Base-by-base conservation (phyloP, 2,113 vertebrate species). In the Bungarus multicinctus region DNA sequence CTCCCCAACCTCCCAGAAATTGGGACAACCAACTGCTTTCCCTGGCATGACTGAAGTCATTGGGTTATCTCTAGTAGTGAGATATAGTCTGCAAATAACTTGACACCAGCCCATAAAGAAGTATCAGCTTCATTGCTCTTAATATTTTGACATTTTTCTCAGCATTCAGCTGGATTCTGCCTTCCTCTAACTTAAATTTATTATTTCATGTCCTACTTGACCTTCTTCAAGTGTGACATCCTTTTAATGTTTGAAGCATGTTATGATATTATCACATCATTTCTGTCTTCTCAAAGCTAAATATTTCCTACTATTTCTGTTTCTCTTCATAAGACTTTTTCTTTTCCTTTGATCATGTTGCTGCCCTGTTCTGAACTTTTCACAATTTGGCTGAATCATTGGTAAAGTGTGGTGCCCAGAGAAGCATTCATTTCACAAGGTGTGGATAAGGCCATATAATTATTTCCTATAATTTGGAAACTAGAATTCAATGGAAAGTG, bases 401-500 rank as follows among this genome's bases (percentile, higher is more conserved):
- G 9, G 18, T 43, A 81, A 43, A 81, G 7, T 20, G 20, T 81
- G 20, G 74, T 43, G 74, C 74, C 74, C 7, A 20, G 74, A 81
- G 16, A 81, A 81, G 74, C 74, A 39, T 81, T 81, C 34, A 81
- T 39, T 81, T 81, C 74, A 81, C 18, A 81, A 81, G 34, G 69
- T 39, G 16, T 18, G 34, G 18, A 39, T 81, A 39, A 81, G 34
- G 74, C 74, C 74, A 81, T 6, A 81, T 81, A 81, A 81, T 81
- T 81, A 43, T 81, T 81, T 81, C 74, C 74, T 81, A 43, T 81
- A 81, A 81, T 81, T 81, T 81, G 74, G 74, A 81, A 91, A 95
- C 94, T 95, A 96, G 94, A 96, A 81, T 96, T 88, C 95, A 96
- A 94, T 94, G 89, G 89, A 93, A 93, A 96, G 95, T 94, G 87